Conservation (phyloP, 2,113 vertebrate species). For the Sterrhoptilus dennistouni region DNA sequence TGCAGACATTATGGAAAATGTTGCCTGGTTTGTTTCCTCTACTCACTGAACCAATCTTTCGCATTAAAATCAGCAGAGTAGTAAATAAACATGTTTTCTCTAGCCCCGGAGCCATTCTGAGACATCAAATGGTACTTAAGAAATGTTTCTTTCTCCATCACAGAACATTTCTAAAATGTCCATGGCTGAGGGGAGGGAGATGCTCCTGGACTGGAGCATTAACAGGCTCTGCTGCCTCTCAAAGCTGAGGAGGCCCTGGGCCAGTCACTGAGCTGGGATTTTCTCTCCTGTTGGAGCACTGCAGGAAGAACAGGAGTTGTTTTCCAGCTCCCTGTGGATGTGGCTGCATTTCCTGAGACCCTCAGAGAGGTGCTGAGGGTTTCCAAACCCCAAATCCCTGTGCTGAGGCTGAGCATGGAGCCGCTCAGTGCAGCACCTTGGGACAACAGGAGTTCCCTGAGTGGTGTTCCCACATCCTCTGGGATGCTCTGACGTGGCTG, state of each 20-base stretch:
- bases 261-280: accelerated
- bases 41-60: conserved; percentile 29
- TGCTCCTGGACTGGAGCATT: not conserved
- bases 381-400: not conserved
- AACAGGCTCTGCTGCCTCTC: not conserved
- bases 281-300: not conserved
- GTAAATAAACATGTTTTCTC: conserved; percentile 67
- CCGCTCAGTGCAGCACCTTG: accelerated
- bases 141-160: conserved; percentile 58
- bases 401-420: accelerated
- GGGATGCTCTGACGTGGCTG: accelerated
- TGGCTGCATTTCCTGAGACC: not conserved
- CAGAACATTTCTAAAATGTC: not conserved
- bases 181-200: conserved; percentile 4
- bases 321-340: accelerated
- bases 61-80: conserved; percentile 46
- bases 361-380: not conserved
- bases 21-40: conserved; percentile 52
- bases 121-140: conserved; percentile 61
- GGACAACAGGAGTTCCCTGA: accelerated
- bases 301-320: not conserved
- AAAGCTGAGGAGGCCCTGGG: not conserved
- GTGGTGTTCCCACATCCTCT: accelerated
- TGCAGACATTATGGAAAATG: conserved; percentile 59
- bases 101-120: conserved; percentile 25